Evolutionary conservation across 2,888 invertebrate species (phyloP).

Genomic region (Tethea ocularis): DNA sequence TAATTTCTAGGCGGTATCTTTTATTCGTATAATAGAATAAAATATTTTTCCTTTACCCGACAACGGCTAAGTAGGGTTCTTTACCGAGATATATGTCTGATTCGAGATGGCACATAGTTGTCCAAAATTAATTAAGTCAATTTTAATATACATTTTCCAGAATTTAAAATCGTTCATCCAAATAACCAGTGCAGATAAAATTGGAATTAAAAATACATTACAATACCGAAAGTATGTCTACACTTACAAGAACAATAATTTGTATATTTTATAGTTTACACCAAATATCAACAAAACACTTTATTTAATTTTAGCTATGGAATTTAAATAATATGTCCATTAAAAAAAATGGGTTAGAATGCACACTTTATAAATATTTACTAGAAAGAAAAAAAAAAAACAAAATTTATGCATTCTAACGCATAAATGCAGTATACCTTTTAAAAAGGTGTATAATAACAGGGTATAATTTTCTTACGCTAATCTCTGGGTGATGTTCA

Average conservation of each 20-base stretch:
- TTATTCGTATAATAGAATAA: too few relatives aligned
- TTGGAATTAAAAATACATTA: neutral
- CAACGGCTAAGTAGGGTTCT: neutral
- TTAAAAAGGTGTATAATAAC: neutral
- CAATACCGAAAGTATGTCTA: neutral
- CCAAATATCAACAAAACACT: neutral
- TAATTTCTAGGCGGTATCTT: neutral
- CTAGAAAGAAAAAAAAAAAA: neutral
- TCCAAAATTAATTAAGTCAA: too few relatives aligned
- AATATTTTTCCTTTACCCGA: neutral
- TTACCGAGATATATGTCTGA: neutral
- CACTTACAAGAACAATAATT: neutral
- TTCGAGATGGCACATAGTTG: neutral
- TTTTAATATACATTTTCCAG: too few relatives aligned
- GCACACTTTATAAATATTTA: neutral
- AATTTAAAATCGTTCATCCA: neutral
- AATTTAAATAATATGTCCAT: neutral
- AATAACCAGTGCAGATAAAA: neutral
- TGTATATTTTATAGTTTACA: neutral
- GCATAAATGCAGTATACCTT: neutral
- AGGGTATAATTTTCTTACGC: neutral
- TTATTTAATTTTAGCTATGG: neutral
- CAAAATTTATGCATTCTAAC: neutral
- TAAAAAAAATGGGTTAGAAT: neutral
- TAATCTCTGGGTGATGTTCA: slow-evolving; percentile 36